These are phyloP conservation scores for Cynopterus sphinx DNA, from an alignment of 2,797 vertebrate genomes.

Conservation along the genomic window DNA sequence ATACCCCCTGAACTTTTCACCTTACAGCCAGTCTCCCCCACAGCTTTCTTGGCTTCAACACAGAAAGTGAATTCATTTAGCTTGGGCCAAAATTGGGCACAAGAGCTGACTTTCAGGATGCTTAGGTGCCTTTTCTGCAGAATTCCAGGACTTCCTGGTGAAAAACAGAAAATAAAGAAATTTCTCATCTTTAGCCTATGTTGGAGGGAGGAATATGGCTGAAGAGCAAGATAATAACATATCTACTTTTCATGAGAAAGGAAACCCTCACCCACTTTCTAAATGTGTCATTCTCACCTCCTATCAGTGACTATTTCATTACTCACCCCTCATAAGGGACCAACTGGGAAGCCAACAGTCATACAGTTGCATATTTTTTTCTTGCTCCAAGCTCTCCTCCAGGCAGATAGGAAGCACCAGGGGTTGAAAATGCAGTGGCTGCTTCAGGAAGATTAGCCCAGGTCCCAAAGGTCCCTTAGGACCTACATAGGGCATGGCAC, in stretches of 20 bases:
- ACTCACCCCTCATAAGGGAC: slow-evolving; percentile 57
- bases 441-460: slow-evolving; percentile 41
- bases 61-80: slow-evolving; percentile 50
- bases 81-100: slow-evolving; percentile 49
- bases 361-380: slow-evolving; percentile 5
- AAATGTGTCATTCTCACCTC: background rate
- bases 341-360: slow-evolving; percentile 58
- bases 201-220: background rate
- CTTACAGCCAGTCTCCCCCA: slow-evolving; percentile 48
- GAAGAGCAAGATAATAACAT: background rate
- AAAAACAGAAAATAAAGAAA: background rate
- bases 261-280: background rate
- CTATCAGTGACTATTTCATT: background rate
- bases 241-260: background rate
- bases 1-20: background rate
- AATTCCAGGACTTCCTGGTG: slow-evolving; percentile 35
- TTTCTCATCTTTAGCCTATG: background rate
- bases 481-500: background rate
- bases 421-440: slow-evolving; percentile 40
- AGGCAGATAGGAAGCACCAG: slow-evolving; percentile 45
- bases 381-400: background rate
- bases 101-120: slow-evolving; percentile 8
- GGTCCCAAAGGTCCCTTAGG: background rate
- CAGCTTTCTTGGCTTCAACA: slow-evolving; percentile 43
- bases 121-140: slow-evolving; percentile 51